Conservation (phyloP, 2,113 vertebrate genomes). For the Neopipo cinnamomea region DNA sequence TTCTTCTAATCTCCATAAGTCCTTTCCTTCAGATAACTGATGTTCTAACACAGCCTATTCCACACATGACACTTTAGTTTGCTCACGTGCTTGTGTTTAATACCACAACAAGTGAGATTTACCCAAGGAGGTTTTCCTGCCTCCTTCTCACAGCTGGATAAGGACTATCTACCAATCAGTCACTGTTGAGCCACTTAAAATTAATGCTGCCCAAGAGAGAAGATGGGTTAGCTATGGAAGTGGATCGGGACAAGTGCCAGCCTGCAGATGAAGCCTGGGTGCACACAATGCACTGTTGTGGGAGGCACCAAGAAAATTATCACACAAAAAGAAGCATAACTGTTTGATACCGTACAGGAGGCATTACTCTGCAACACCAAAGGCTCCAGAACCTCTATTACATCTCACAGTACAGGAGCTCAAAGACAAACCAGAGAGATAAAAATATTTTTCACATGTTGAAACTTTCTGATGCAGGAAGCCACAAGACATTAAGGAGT, state of each 20-base stretch:
- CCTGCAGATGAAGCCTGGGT: not conserved
- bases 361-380: not conserved
- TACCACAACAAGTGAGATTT: not conserved
- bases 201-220: not conserved
- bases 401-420: not conserved
- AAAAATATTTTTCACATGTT: not conserved
- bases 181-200: not conserved
- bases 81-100: not conserved
- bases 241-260: not conserved
- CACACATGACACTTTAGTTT: not conserved
- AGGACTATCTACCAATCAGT: not conserved
- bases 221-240: not conserved
- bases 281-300: not conserved
- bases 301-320: fast-evolving
- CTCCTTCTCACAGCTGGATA: not conserved
- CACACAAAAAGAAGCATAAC: not conserved
- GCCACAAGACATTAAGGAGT: not conserved
- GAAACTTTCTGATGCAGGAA: not conserved
- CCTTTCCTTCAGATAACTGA: not conserved
- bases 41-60: not conserved
- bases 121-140: not conserved
- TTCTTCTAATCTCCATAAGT: not conserved
- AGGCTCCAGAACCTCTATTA: not conserved
- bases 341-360: not conserved
- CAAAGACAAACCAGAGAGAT: not conserved